Evolutionary conservation across 1,140 invertebrate genomes (phyloP).

Genomic region (Drosophila neocordata): DNA sequence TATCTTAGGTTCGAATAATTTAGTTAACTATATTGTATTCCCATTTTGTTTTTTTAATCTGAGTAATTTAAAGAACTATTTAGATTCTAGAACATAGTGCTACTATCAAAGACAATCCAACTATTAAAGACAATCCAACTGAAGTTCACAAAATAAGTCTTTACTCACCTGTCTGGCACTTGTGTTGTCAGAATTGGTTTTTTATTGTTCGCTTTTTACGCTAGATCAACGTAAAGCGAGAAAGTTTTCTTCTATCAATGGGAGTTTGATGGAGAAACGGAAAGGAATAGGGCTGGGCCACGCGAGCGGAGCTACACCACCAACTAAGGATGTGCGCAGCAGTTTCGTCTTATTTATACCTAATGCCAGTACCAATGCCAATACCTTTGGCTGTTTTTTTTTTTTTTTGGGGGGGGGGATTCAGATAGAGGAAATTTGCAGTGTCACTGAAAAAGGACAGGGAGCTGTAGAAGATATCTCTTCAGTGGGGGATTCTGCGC

Average conservation of each 20-base stretch:
- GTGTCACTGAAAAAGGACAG: background rate
- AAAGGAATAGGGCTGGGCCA: conserved; percentile 43
- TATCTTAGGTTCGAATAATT: too few relatives aligned
- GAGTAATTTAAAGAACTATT: too few relatives aligned
- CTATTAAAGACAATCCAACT: background rate
- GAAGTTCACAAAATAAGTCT: too few relatives aligned
- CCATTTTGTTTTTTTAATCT: too few relatives aligned
- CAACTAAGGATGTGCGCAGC: conserved; percentile 68
- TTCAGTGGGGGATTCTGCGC: conserved; percentile 50
- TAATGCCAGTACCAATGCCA: conserved; percentile 5
- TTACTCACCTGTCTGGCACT: background rate
- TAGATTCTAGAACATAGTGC: too few relatives aligned
- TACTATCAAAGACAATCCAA: background rate
- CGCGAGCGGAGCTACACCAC: conserved; percentile 59
- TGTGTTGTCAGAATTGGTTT: background rate
- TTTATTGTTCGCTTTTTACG: too few relatives aligned
- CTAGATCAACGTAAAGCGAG: background rate
- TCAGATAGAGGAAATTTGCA: conserved; percentile 14
- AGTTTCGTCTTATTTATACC: conserved; percentile 65
- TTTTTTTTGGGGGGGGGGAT: conserved; percentile 12
- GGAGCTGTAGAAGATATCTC: background rate
- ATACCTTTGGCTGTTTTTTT: conserved; percentile 2
- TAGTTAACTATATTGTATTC: too few relatives aligned
- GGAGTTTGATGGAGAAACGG: background rate
- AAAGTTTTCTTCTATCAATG: background rate